Percentiles rank a stretch among this genome's conserved stretches.
phyloP scores from a whole-genome alignment of 2,113 vertebrate genomes.

The Leiothrix lutea region DNA sequence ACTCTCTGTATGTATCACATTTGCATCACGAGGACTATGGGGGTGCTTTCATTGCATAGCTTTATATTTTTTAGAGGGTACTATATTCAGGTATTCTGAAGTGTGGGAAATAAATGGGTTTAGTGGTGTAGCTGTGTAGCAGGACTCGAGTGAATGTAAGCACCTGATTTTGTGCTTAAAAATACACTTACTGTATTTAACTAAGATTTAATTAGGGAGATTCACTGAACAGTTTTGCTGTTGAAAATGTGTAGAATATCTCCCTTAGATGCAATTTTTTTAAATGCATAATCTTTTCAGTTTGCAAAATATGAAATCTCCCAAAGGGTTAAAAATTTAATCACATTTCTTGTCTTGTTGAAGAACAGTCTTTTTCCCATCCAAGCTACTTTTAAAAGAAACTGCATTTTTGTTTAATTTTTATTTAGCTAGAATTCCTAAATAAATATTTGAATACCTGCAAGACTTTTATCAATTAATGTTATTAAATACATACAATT shows the following conservation, averaged over 20 bases:
- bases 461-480: background rate
- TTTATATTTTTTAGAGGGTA: background rate
- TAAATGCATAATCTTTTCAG: background rate
- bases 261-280: background rate
- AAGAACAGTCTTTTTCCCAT: background rate
- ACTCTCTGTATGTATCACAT: background rate
- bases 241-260: background rate
- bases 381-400: background rate
- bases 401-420: background rate
- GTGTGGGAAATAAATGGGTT: background rate
- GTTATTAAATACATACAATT: background rate
- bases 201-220: background rate
- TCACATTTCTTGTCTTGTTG: background rate
- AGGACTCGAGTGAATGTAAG: background rate
- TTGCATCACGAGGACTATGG: conserved; percentile 12
- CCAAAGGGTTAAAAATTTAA: background rate
- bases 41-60: background rate
- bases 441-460: background rate
- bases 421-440: background rate
- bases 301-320: background rate
- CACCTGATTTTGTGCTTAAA: background rate
- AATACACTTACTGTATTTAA: background rate
- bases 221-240: background rate
- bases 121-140: background rate
- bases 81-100: background rate